Conservation (phyloP, 2,113 vertebrate species). For the Trichechus manatus region DNA sequence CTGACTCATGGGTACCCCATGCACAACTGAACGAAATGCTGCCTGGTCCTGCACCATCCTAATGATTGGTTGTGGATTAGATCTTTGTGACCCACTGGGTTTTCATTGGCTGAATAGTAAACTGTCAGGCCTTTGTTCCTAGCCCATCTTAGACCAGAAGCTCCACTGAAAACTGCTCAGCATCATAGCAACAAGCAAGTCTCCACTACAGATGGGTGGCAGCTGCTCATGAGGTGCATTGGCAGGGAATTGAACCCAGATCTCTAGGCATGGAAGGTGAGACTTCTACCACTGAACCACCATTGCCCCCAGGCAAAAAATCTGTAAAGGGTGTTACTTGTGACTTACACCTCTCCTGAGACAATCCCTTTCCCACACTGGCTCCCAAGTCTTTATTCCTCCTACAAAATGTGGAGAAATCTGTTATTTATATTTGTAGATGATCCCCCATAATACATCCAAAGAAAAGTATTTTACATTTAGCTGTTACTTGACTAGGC, state of each 20-base stretch:
- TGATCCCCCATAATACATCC: neutral
- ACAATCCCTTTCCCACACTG: neutral
- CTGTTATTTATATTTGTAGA: neutral
- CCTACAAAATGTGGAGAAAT: neutral
- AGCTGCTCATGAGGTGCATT: neutral
- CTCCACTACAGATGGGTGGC: neutral
- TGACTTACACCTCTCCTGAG: neutral
- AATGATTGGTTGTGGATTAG: no score
- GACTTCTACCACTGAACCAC: neutral
- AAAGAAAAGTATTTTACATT: neutral
- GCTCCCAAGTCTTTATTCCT: fast-evolving
- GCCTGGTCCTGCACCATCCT: no score
- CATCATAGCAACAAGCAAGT: neutral
- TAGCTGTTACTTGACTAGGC: neutral
- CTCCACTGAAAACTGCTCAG: no score
- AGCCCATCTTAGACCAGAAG: no score
- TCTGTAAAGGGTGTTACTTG: neutral
- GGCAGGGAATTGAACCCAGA: neutral
- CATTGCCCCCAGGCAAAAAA: neutral
- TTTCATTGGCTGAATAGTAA: no score
- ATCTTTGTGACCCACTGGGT: no score
- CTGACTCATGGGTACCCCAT: no score
- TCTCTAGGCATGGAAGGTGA: neutral
- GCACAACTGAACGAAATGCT: no score
- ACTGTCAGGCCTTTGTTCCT: no score